These are phyloP conservation scores for Catharus ustulatus DNA, from an alignment of 2,797 vertebrate species.

Conservation along the genomic window DNA sequence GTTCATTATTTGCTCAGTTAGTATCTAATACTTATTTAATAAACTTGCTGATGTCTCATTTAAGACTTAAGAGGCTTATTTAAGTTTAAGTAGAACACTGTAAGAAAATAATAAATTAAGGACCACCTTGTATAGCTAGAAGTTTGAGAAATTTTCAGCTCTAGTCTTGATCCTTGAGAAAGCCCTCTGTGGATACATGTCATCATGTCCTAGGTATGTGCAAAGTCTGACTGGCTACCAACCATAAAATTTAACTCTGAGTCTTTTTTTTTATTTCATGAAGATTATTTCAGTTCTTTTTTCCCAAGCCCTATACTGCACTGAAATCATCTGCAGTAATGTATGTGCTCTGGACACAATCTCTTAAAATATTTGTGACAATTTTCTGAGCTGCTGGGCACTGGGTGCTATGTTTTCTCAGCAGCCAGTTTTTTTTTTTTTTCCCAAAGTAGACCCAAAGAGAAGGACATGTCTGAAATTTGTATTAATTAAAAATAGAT, in stretches of 20 bases:
- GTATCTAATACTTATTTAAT: background rate
- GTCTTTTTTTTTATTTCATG: background rate
- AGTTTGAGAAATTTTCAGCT: background rate
- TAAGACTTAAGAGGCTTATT: background rate
- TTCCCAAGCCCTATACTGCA: background rate
- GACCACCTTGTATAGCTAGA: background rate
- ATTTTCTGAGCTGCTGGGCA: background rate
- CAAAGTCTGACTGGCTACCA: background rate
- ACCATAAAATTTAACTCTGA: background rate
- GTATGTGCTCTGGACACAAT: background rate
- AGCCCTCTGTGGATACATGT: background rate
- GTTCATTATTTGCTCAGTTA: background rate
- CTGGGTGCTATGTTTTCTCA: background rate
- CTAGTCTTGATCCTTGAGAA: background rate
- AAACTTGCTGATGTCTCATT: background rate
- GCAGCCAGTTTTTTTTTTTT: background rate
- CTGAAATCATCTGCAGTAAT: background rate
- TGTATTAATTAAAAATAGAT: background rate
- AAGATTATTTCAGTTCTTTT: background rate
- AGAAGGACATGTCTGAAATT: background rate
- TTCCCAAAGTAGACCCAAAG: background rate
- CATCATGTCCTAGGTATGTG: background rate
- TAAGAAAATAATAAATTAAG: background rate
- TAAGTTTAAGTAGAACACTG: background rate
- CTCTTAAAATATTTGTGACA: background rate